Evolutionary conservation across 1,140 invertebrate genomes (phyloP).

Genomic region (Drosophila miranda): DNA sequence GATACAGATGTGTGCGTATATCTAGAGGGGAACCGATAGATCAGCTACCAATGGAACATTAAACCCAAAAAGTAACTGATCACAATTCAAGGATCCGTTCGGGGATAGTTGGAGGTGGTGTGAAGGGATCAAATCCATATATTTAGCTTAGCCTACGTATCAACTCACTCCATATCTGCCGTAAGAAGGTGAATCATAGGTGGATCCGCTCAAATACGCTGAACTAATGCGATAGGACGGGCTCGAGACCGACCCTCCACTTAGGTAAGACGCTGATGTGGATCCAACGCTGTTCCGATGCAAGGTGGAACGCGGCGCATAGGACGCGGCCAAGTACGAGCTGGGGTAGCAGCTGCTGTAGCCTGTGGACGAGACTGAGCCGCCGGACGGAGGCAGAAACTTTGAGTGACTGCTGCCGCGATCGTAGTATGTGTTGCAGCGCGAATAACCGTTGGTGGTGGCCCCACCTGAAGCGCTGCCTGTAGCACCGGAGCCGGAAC

Average conservation of each 20-base stretch:
- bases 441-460: constrained; percentile 61
- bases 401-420: constrained; percentile 74
- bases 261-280: constrained; percentile 53
- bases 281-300: constrained; percentile 61
- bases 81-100: constrained; percentile 3
- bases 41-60: constrained; percentile 36
- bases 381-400: constrained; percentile 48
- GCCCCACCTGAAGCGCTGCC: constrained; percentile 32
- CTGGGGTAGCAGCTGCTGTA: constrained; percentile 61
- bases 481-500: constrained; percentile 29
- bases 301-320: constrained; percentile 53
- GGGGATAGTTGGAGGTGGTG: neutral
- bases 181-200: constrained; percentile 76
- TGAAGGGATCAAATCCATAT: too few relatives aligned
- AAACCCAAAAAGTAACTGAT: constrained; percentile 26
- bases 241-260: constrained; percentile 51
- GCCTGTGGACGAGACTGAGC: constrained; percentile 45
- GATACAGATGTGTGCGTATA: constrained; percentile 21
- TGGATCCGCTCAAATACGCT: constrained; percentile 61
- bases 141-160: neutral
- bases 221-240: constrained; percentile 64
- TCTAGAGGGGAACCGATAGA: constrained; percentile 28
- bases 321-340: constrained; percentile 52
- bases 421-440: constrained; percentile 66
- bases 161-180: constrained; percentile 81